Evolutionary conservation across 2,113 vertebrate genomes (phyloP).

Genomic region (Rousettus leschenaultii): DNA sequence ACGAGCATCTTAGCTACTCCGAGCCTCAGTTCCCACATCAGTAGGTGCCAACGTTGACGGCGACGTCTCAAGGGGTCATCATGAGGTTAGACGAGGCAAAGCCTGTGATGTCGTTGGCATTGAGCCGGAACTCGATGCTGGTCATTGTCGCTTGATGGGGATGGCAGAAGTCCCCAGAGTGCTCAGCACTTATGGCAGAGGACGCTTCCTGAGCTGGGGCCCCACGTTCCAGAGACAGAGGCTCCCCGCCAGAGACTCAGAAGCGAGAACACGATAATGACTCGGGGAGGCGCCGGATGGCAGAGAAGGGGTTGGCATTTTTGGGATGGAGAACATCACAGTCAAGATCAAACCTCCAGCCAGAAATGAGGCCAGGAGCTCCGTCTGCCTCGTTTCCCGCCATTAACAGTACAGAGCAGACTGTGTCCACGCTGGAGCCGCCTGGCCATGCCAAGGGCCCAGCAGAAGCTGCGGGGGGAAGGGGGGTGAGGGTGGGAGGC

Average conservation of each 20-base stretch:
- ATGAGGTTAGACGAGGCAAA: background rate
- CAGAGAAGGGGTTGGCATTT: too few relatives aligned
- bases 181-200: background rate
- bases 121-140: background rate
- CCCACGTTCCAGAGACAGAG: background rate
- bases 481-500: background rate
- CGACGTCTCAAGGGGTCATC: fast-evolving
- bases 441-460: background rate
- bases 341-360: too few relatives aligned
- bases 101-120: background rate
- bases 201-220: background rate
- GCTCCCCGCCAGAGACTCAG: background rate
- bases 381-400: background rate
- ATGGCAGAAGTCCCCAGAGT: background rate
- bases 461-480: background rate
- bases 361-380: background rate
- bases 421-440: too few relatives aligned
- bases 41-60: fast-evolving
- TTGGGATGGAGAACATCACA: too few relatives aligned
- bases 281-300: background rate
- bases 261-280: background rate
- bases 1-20: background rate
- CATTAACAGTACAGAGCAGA: background rate
- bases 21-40: background rate
- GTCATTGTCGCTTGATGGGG: background rate